Percentiles rank a stretch among this genome's conserved stretches.
Evolutionary conservation across 1,140 invertebrate species (phyloP).

Genomic region (silkworm (Bombyx mori)): DNA sequence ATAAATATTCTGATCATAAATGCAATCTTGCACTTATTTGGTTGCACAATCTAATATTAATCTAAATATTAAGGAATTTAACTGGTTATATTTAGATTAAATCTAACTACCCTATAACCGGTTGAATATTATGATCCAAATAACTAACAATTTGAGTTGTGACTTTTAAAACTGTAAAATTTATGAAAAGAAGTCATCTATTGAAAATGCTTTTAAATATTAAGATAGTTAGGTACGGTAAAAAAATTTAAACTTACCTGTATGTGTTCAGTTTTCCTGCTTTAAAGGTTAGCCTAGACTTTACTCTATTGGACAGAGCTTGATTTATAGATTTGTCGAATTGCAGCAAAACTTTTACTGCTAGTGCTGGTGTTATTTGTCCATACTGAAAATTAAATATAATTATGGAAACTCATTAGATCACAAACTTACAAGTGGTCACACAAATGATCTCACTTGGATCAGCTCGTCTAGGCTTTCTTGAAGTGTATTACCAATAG

Average conservation of each 20-base stretch:
- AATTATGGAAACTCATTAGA: conserved; percentile 9
- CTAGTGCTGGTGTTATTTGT: conserved; percentile 93
- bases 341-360: conserved; percentile 93
- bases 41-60: too few species aligned
- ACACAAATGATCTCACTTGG: conserved; percentile 38
- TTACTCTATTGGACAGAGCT: conserved; percentile 92
- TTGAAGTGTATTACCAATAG: conserved; percentile 95
- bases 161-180: too few species aligned
- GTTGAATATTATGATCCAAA: too few species aligned
- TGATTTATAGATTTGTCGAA: conserved; percentile 98
- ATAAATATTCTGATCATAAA: too few species aligned
- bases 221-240: background rate
- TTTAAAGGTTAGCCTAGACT: conserved; percentile 94
- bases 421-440: background rate
- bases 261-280: conserved; percentile 98
- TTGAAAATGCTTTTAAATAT: background rate
- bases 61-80: too few species aligned
- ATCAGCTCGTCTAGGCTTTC: conserved; percentile 79
- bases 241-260: conserved; percentile 63
- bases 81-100: too few species aligned
- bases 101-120: too few species aligned
- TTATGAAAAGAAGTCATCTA: background rate
- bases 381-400: conserved; percentile 84
- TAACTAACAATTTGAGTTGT: too few species aligned
- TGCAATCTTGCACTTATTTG: too few species aligned